These are phyloP conservation scores for Cyaniris semiargus DNA, from an alignment of 2,888 invertebrate genomes.

Conservation along the genomic window DNA sequence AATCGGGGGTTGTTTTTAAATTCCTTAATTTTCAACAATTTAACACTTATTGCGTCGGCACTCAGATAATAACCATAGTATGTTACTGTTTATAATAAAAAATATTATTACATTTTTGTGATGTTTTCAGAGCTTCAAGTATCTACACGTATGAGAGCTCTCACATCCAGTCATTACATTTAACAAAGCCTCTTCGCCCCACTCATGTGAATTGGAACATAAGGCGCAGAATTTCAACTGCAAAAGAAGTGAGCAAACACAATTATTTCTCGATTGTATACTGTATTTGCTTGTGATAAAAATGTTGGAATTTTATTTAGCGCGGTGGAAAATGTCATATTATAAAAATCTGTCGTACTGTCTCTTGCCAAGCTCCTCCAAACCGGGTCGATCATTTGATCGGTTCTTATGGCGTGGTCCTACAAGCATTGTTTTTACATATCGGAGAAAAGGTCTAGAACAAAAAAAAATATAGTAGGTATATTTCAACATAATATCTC, in stretches of 20 bases:
- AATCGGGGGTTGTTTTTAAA: too few relatives aligned
- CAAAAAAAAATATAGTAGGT: too few relatives aligned
- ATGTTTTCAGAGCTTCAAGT: conserved; percentile 1
- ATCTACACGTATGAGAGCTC: not conserved
- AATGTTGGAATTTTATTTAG: not conserved
- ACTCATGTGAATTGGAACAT: conserved; percentile 6
- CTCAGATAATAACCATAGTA: too few relatives aligned
- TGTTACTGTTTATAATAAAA: not conserved
- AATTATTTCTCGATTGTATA: conserved; percentile 7
- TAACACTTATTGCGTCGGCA: too few relatives aligned
- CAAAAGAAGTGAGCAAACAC: conserved; percentile 9
- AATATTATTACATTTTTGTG: not conserved
- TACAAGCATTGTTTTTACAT: too few relatives aligned
- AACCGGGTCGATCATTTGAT: not conserved
- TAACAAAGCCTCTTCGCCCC: conserved; percentile 2
- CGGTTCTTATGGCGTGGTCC: too few relatives aligned
- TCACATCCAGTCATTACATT: conserved; percentile 19
- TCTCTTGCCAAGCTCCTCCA: too few relatives aligned
- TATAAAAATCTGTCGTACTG: not conserved
- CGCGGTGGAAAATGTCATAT: not conserved
- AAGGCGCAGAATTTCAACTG: conserved; percentile 17
- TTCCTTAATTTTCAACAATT: too few relatives aligned
- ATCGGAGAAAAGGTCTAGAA: too few relatives aligned
- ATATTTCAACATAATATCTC: too few relatives aligned
- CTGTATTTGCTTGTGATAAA: not conserved